These are phyloP conservation scores for Gambusia affinis DNA, from an alignment of 2,113 vertebrate genomes.

Conservation along the genomic window DNA sequence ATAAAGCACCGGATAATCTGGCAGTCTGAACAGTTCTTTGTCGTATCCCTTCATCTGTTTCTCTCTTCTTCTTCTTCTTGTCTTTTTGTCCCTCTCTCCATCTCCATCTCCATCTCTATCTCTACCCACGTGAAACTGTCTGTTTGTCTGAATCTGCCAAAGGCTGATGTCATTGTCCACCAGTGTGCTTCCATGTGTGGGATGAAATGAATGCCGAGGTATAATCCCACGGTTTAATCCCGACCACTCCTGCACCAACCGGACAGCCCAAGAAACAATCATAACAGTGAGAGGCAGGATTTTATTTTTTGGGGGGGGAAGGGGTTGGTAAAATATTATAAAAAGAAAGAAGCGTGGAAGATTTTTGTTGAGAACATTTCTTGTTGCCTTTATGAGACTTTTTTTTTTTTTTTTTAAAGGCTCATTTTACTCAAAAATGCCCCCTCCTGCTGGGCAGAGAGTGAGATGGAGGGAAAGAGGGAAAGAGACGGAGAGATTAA, in stretches of 20 bases:
- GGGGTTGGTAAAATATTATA: neutral
- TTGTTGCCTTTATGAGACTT: conserved; percentile 33
- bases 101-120: conserved; percentile 4
- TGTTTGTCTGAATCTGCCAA: conserved; percentile 55
- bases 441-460: conserved; percentile 25
- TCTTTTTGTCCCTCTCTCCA: conserved; percentile 30
- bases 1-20: conserved; percentile 30
- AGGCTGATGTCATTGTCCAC: conserved; percentile 74
- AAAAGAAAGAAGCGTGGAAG: conserved; percentile 8
- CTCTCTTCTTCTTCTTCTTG: neutral
- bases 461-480: conserved; percentile 31
- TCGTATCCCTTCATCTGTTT: conserved; percentile 16
- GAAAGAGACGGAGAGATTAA: conserved; percentile 40
- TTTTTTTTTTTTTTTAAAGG: conserved; percentile 11
- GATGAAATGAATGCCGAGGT: conserved; percentile 72
- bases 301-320: too few relatives aligned
- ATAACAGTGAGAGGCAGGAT: conserved; percentile 1
- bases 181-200: conserved; percentile 43
- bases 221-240: conserved; percentile 78
- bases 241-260: conserved; percentile 59
- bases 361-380: conserved; percentile 8
- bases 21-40: conserved; percentile 37
- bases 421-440: conserved; percentile 61
- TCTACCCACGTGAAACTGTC: conserved; percentile 56
- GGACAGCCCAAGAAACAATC: conserved; percentile 41